Evolutionary conservation across 2,888 invertebrate genomes (phyloP), one percentile per base, ranked within the genome.

Genomic region (Agriotes lineatus): DNA sequence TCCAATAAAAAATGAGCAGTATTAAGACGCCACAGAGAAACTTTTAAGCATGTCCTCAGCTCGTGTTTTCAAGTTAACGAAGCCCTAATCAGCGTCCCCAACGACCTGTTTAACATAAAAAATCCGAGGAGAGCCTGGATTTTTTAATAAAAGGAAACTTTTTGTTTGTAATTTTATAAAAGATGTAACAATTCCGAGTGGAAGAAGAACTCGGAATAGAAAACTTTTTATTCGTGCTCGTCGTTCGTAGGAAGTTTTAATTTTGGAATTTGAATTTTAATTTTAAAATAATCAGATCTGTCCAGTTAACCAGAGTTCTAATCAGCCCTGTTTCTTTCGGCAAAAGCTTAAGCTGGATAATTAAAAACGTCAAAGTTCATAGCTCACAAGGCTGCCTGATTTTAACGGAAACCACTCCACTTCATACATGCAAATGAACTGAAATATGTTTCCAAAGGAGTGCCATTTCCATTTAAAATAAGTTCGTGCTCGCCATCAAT

Each of bases 391-490:
- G 52, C 52, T 52, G 16, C 10, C 7, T 5, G 52, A n/a, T 52
- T 52, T 52, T 52, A 33, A 30, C 30, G 10, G 7, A 6, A 52
- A 52, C 33, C 52, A 2, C 33, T 12, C 30, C 10, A 33, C 9
- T 52, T 52, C 52, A 52, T 52, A 33, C 25, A 52, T 52, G 52
- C 52, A 52, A 52, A 52, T 52, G 52, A 52, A 52, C 33, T 35
- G 33, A 52, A 52, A 52, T 52, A 52, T 52, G 52, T 52, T 52
- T 52, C 33, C 52, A 19, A 52, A 48, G 18, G 52, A 33, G 52
- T 35, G 52, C 52, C 33, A 12, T 52, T 52, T 52, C 52, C 52
- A 52, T 52, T 52, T 52, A 52, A 52, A 52, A 52, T 52, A 52
- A 52, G 52, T 52, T 52, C 33, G 30, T 22, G 30, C 12, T 16